Conservation (phyloP, 2,113 vertebrate species). For the Hucho hucho region DNA sequence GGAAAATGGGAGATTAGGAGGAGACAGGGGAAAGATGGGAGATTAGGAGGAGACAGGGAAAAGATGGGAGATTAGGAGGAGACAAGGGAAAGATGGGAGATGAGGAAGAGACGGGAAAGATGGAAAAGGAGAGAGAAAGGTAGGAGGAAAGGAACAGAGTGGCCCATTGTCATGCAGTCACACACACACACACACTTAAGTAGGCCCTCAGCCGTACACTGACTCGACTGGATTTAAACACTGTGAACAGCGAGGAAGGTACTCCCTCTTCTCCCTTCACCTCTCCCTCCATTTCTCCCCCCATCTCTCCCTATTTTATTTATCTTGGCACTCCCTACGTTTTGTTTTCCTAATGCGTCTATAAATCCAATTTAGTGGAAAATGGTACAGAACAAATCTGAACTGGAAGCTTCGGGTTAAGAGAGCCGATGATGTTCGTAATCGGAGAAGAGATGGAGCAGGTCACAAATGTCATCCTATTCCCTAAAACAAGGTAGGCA, state of each 20-base stretch:
- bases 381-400: constrained; percentile 75
- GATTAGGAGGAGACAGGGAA: too few relatives aligned
- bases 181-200: too few relatives aligned
- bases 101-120: background rate
- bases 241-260: constrained; percentile 30
- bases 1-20: too few relatives aligned
- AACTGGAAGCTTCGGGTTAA: constrained; percentile 65
- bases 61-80: too few relatives aligned
- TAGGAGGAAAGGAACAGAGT: background rate
- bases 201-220: background rate
- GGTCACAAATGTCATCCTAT: background rate
- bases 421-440: constrained; percentile 34
- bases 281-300: background rate
- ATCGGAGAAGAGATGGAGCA: constrained; percentile 12
- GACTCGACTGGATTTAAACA: constrained; percentile 26
- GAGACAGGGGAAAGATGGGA: too few relatives aligned
- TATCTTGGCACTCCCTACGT: constrained; percentile 46
- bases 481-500: too few relatives aligned
- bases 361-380: constrained; percentile 68
- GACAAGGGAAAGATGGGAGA: too few relatives aligned
- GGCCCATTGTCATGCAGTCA: background rate
- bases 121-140: background rate
- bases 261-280: constrained; percentile 7
- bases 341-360: constrained; percentile 65
- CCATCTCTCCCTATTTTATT: constrained; percentile 35